A percentile compares a stretch with the other conserved stretches of the same genome.
Evolutionary conservation across 2,797 vertebrate species (phyloP).

Genomic region (Aplochiton taeniatus): DNA sequence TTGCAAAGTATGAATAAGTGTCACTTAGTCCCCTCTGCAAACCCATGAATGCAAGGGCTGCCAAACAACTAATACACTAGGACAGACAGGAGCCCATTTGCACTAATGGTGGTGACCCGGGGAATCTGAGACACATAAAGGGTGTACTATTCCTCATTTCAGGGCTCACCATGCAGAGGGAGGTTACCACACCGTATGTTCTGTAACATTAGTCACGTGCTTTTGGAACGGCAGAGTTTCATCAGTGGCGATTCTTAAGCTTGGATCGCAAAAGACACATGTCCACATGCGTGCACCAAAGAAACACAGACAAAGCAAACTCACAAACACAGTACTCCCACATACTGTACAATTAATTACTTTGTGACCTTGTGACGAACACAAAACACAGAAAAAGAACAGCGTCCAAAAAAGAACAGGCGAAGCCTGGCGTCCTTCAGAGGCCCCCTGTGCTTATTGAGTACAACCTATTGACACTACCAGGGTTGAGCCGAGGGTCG

Average conservation of each 20-base stretch:
- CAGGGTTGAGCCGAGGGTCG: constrained; percentile 11
- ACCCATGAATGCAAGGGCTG: background rate
- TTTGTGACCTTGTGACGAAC: constrained; percentile 32
- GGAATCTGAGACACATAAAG: background rate
- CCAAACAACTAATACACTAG: background rate
- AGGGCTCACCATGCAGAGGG: background rate
- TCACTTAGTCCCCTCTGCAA: too few relatives aligned
- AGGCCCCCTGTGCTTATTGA: too few relatives aligned
- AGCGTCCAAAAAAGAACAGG: constrained; percentile 25
- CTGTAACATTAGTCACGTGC: too few relatives aligned
- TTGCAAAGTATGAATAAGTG: too few relatives aligned
- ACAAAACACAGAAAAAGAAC: constrained; percentile 43
- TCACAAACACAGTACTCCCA: too few relatives aligned
- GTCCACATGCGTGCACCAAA: background rate
- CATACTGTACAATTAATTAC: background rate
- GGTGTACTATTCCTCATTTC: background rate
- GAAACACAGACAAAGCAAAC: background rate
- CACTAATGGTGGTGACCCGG: background rate
- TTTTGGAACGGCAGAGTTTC: too few relatives aligned
- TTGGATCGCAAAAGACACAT: too few relatives aligned
- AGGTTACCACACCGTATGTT: too few relatives aligned
- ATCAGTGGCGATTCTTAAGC: too few relatives aligned
- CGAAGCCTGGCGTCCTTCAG: constrained; percentile 44
- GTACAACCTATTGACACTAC: constrained; percentile 43
- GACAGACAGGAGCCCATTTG: background rate